Evolutionary conservation across 2,888 invertebrate genomes (phyloP).

Genomic region (Pycnomerus fuliginosus): DNA sequence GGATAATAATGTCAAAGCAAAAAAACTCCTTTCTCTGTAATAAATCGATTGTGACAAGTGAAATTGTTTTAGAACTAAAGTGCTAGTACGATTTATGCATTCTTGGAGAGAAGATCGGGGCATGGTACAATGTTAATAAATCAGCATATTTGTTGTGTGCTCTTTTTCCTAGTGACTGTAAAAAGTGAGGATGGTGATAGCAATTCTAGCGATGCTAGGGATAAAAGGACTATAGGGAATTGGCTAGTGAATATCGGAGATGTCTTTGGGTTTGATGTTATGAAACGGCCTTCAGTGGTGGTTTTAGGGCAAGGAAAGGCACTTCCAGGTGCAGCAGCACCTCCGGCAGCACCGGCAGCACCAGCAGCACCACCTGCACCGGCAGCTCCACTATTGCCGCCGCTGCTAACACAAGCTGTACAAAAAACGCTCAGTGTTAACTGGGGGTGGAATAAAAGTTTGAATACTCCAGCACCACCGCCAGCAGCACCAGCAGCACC

Average conservation of each 20-base stretch:
- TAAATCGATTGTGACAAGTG: conserved; percentile 44
- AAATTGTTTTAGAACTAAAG: conserved; percentile 37
- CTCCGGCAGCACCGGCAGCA: conserved; percentile 16
- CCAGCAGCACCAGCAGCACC: conserved; percentile 29
- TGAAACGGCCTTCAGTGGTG: conserved; percentile 37
- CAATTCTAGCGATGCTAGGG: conserved; percentile 22
- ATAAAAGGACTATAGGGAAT: conserved; percentile 49
- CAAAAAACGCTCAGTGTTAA: conserved; percentile 22
- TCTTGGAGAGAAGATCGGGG: conserved; percentile 22
- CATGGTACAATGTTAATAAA: conserved; percentile 36
- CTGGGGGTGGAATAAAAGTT: no score
- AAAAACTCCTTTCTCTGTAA: conserved; percentile 43
- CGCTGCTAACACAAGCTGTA: conserved; percentile 27
- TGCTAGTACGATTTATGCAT: conserved; percentile 39
- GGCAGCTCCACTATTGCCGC: conserved; percentile 26
- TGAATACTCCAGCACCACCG: conserved; percentile 30
- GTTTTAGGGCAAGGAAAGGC: conserved; percentile 19
- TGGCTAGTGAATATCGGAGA: conserved; percentile 48
- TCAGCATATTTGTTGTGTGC: conserved; percentile 27
- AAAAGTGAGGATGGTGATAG: conserved; percentile 9
- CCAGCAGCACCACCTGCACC: conserved; percentile 10
- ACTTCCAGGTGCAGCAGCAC: conserved; percentile 14
- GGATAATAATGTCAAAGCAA: conserved; percentile 37
- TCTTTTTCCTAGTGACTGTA: conserved; percentile 17
- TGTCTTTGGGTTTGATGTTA: conserved; percentile 50